Evolutionary conservation across 2,888 invertebrate genomes (phyloP), one percentile per base, ranked within the genome.

Genomic region (Drosophila subquinaria): DNA sequence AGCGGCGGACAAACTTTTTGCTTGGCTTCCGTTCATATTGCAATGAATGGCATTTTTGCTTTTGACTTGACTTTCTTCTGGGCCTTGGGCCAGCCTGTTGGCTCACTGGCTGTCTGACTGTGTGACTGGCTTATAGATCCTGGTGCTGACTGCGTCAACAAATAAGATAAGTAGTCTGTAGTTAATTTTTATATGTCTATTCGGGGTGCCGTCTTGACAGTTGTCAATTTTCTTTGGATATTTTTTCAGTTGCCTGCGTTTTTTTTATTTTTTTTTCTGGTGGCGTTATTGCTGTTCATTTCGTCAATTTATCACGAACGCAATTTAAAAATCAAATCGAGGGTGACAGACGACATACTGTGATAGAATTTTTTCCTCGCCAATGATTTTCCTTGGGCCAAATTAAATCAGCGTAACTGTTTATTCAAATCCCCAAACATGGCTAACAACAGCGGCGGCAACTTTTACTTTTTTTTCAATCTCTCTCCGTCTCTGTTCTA

Each of bases 321-420:
- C 87, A 88, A 87, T 87, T 82, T 84, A 82, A 82, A 85, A 88
- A 88, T 90, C 90, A 91, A 91, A 91, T 90, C 88, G 89, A 90
- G 91, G 91, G 90, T 91, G 91, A 92, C 90, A 90, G 86, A 83
- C 84, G 77, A 80, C 81, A 81, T 81, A 81, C 86, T 88, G 90
- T 85, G 88, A 85, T 87, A 87, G 87, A 89, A 87, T 84, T 88
- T 81, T 67, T 69, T 88, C 61, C 56, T 52, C 60, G 63, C 68
- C 78, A 70, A 79, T 74, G 74, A 74, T 71, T 71, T 62, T 47
- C 15, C 3, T 52, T 63, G 53, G 60, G 57, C 42, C 75, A 90
- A 91, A 91, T 91, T 89, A 91, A 91, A 91, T 91, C 92, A 92
- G 90, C 91, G 90, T 90, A 90, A 90, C 90, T 91, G 92, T 91